phyloP scores from a whole-genome alignment of 2,113 vertebrate genomes.

The Tragelaphus buxtoni region DNA sequence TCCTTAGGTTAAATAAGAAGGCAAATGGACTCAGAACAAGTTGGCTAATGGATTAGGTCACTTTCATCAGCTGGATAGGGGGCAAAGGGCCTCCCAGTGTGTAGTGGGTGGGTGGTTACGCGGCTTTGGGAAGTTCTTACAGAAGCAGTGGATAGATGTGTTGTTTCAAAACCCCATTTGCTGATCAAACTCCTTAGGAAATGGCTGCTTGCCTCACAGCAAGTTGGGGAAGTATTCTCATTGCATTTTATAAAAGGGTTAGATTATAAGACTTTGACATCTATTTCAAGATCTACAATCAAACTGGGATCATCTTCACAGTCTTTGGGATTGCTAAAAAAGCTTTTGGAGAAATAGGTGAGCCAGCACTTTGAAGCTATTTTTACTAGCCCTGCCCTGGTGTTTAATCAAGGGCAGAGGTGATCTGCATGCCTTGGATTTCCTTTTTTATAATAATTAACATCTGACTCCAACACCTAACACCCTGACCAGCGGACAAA shows the following conservation, averaged over 20 bases:
- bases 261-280: not conserved
- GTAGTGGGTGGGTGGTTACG: not conserved
- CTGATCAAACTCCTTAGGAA: not conserved
- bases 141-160: not conserved
- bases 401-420: not conserved
- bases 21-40: not conserved
- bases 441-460: not conserved
- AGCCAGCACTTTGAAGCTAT: not conserved
- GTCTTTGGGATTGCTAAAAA: not conserved
- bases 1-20: not conserved
- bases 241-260: not conserved
- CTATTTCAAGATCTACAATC: not conserved
- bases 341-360: not conserved
- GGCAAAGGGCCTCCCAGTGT: not conserved
- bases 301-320: not conserved
- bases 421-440: not conserved
- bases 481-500: not conserved
- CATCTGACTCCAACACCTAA: not conserved
- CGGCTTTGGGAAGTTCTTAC: not conserved
- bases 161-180: slow-evolving; percentile 17
- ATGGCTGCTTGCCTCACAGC: slow-evolving; percentile 17
- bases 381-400: not conserved
- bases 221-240: not conserved
- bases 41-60: not conserved
- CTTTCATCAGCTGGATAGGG: not conserved